phyloP scores from a whole-genome alignment of 1,140 invertebrate genomes.

The Heliconius nattereri region DNA sequence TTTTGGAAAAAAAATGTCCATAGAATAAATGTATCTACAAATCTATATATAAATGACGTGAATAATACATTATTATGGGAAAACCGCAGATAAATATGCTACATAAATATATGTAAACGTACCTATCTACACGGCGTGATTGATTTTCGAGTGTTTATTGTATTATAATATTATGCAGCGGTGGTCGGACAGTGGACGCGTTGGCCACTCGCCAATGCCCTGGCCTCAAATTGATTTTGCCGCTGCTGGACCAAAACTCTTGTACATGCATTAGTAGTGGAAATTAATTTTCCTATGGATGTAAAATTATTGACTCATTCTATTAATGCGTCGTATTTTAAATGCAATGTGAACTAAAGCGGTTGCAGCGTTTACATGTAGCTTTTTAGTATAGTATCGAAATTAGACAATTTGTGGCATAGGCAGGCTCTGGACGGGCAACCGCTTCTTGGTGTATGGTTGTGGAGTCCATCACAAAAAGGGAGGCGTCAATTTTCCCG shows the following conservation, averaged over 20 bases:
- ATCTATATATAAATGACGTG: not conserved
- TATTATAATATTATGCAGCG: constrained; percentile 70
- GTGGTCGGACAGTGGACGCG: constrained; percentile 57
- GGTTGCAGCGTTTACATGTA: not conserved
- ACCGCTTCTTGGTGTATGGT: no score
- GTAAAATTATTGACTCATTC: constrained; percentile 22
- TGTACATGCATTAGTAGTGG: constrained; percentile 63
- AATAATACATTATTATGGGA: constrained; percentile 12
- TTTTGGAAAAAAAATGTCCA: no score
- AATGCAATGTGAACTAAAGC: not conserved
- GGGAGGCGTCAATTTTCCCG: no score
- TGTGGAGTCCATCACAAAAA: no score
- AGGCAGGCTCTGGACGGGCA: not conserved
- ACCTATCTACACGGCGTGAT: constrained; percentile 45
- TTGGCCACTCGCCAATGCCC: constrained; percentile 67
- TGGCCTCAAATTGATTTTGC: constrained; percentile 78
- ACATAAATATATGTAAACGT: constrained; percentile 40
- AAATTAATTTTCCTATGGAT: constrained; percentile 64
- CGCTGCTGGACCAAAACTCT: constrained; percentile 63
- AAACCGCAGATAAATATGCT: constrained; percentile 16
- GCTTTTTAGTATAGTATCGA: not conserved
- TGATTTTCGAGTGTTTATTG: constrained; percentile 64
- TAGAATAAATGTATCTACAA: not conserved
- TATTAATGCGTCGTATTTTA: constrained; percentile 34
- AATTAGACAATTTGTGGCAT: not conserved